phyloP scores from a whole-genome alignment of 1,140 invertebrate species.

The Drosophila navojoa region DNA sequence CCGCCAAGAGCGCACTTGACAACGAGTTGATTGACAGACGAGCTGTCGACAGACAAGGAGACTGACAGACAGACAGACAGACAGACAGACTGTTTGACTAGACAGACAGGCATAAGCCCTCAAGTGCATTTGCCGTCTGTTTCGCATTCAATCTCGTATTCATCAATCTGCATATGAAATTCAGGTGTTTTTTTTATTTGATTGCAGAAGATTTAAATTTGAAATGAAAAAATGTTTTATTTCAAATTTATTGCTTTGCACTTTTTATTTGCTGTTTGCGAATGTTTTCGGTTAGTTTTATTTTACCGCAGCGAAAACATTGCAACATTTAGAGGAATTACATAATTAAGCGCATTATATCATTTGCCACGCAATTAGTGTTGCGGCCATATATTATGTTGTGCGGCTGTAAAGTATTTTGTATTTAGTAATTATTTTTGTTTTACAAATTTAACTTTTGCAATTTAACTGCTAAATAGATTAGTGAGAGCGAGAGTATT shows the following conservation, averaged over 20 bases:
- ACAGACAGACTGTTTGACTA: too few relatives aligned
- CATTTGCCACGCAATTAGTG: background rate
- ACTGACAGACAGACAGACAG: too few relatives aligned
- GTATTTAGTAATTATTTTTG: background rate
- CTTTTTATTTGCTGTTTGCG: too few relatives aligned
- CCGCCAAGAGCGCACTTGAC: constrained; percentile 10
- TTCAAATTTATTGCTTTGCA: too few relatives aligned
- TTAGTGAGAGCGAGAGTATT: too few relatives aligned
- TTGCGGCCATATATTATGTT: background rate
- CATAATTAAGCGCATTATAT: constrained; percentile 1
- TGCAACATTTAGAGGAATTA: background rate
- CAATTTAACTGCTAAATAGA: too few relatives aligned
- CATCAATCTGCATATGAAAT: constrained; percentile 4
- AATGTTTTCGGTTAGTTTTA: background rate
- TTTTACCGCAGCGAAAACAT: background rate
- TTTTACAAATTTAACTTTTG: too few relatives aligned
- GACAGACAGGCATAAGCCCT: background rate
- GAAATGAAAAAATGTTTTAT: too few relatives aligned
- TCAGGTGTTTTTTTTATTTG: constrained; percentile 2
- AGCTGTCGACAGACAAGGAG: background rate
- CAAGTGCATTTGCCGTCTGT: constrained; percentile 3
- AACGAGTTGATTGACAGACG: constrained; percentile 15
- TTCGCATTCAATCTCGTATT: constrained; percentile 7
- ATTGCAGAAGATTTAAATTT: background rate
- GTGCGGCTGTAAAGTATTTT: background rate